Evolutionary conservation across 2,113 vertebrate genomes (phyloP).

Genomic region (Camelus dromedarius): DNA sequence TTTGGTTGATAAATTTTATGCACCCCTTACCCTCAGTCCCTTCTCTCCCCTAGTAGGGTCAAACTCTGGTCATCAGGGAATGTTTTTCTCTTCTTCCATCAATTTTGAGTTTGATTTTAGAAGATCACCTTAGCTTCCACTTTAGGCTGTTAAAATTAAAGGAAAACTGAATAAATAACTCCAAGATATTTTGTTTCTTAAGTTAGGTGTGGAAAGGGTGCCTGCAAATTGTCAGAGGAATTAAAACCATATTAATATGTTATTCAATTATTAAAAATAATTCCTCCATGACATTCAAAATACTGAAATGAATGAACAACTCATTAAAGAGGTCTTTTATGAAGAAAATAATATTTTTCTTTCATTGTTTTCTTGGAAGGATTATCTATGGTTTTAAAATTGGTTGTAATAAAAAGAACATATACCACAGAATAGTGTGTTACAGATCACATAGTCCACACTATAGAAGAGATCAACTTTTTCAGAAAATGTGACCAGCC

Average conservation of each 20-base stretch:
- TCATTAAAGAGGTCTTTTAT: background rate
- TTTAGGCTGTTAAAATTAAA: background rate
- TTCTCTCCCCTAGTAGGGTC: background rate
- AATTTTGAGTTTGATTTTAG: constrained; percentile 9
- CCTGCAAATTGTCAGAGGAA: background rate
- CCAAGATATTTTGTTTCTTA: background rate
- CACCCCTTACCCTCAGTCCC: too few species aligned
- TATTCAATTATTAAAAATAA: constrained; percentile 24
- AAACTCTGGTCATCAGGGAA: background rate
- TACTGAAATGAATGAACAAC: background rate
- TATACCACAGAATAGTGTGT: background rate
- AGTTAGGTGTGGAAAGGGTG: background rate
- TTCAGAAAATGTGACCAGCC: background rate
- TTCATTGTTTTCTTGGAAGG: background rate
- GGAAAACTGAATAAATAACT: background rate
- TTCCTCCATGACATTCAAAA: background rate
- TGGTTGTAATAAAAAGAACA: background rate
- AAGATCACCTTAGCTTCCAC: background rate
- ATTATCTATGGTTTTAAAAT: background rate
- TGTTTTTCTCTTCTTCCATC: background rate
- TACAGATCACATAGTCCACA: background rate
- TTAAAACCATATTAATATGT: background rate
- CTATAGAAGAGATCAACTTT: background rate
- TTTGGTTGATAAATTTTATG: background rate
- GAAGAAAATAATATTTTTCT: background rate